phyloP scores from a whole-genome alignment of 2,797 vertebrate genomes.

The Phaenicophaeus curvirostris region DNA sequence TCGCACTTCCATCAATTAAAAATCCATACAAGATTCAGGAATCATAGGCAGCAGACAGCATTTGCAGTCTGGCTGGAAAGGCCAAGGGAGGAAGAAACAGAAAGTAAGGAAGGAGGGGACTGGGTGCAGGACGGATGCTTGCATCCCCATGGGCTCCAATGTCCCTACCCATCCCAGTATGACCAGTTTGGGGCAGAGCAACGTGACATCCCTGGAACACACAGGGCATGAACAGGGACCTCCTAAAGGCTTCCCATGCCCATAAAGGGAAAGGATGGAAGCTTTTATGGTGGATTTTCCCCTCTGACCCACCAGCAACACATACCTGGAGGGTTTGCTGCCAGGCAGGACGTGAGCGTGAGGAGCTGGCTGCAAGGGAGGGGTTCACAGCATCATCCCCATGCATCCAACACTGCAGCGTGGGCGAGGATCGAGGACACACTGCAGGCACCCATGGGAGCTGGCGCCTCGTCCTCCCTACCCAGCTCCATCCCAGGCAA shows the following conservation, averaged over 20 bases:
- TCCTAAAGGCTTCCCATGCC: not conserved
- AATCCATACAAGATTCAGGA: not conserved
- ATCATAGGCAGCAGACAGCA: not conserved
- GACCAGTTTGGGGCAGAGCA: not conserved
- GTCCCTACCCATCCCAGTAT: not conserved
- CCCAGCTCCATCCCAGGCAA: constrained; percentile 24
- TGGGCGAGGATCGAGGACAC: not conserved
- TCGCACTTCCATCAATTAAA: not conserved
- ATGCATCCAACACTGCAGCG: accelerated
- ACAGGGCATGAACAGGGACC: accelerated
- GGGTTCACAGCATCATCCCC: not conserved
- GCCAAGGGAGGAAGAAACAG: not conserved
- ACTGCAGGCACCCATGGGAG: not conserved
- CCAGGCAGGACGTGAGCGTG: accelerated
- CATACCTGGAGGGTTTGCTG: not conserved
- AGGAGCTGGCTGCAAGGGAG: not conserved
- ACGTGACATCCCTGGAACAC: not conserved
- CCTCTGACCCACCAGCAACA: not conserved
- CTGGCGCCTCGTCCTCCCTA: not conserved
- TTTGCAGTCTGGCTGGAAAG: not conserved
- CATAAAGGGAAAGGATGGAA: not conserved
- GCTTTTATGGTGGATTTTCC: not conserved
- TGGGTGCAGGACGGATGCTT: accelerated
- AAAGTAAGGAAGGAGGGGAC: not conserved
- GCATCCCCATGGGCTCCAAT: accelerated